Evolutionary conservation across 2,888 invertebrate genomes (phyloP).

Genomic region (Melinopterus prodromus): DNA sequence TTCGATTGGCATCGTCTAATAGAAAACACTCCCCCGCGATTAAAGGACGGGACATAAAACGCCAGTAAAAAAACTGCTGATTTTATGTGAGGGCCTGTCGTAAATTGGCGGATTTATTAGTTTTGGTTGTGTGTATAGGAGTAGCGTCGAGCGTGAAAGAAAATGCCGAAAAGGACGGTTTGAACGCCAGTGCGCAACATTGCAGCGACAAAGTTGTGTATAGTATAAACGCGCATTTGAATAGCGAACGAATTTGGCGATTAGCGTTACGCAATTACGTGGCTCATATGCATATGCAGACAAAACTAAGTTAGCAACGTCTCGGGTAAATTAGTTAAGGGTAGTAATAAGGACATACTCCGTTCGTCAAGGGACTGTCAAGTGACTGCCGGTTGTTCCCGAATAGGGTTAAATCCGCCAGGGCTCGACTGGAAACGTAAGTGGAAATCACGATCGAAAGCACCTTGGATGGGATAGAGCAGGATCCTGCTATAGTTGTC

Average conservation of each 20-base stretch:
- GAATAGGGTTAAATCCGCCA: slow-evolving; percentile 12
- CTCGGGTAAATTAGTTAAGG: slow-evolving; percentile 17
- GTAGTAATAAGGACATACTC: slow-evolving; percentile 13
- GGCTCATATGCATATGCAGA: slow-evolving; percentile 19
- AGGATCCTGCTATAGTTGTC: neutral
- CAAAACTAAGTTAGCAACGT: slow-evolving; percentile 25
- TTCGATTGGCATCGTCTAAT: neutral
- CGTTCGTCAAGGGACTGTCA: slow-evolving; percentile 18
- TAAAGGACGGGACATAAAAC: neutral
- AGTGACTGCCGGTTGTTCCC: neutral
- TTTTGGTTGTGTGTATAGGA: neutral
- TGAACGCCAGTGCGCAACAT: neutral
- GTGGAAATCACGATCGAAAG: slow-evolving; percentile 13
- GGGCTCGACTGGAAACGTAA: neutral
- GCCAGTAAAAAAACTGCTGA: slow-evolving; percentile 4
- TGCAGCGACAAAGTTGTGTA: neutral
- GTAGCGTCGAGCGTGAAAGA: too few species aligned
- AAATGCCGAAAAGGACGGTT: neutral
- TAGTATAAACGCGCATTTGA: too few species aligned
- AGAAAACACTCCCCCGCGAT: neutral
- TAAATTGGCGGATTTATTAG: neutral
- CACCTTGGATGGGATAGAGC: neutral
- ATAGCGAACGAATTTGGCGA: neutral
- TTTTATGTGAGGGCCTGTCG: neutral
- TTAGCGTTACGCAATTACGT: slow-evolving; percentile 15